Percentiles rank a stretch among this genome's conserved stretches.
These are phyloP conservation scores for Calcarius lapponicus DNA, from an alignment of 2,797 vertebrate species.

Conservation along the genomic window DNA sequence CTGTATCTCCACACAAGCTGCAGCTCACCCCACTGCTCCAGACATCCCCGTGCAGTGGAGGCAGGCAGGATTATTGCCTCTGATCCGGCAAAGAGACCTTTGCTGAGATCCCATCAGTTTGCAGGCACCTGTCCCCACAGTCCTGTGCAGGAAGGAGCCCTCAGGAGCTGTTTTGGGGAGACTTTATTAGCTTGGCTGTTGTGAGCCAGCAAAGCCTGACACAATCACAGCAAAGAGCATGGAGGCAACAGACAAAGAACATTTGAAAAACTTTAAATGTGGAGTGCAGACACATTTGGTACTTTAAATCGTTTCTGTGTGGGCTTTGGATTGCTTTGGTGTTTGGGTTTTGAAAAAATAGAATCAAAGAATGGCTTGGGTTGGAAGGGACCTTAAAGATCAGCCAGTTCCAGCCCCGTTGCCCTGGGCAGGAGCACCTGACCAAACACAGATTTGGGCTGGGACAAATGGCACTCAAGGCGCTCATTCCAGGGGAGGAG, in stretches of 20 bases:
- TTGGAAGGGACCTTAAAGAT: neutral
- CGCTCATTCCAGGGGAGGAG: neutral
- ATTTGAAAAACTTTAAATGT: neutral
- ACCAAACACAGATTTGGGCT: neutral
- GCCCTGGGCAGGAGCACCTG: neutral
- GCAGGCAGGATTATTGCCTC: neutral
- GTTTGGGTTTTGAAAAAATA: neutral
- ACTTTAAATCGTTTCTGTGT: neutral
- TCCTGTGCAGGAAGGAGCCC: slow-evolving; percentile 4
- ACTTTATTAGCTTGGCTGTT: neutral
- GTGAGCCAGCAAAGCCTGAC: neutral
- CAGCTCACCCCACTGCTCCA: neutral
- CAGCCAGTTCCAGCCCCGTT: neutral
- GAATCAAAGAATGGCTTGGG: neutral
- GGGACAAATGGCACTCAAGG: neutral
- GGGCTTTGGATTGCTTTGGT: neutral
- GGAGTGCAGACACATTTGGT: neutral
- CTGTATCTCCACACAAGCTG: neutral
- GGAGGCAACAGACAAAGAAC: neutral
- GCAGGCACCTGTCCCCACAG: neutral
- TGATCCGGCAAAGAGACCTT: neutral
- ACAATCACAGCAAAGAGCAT: neutral
- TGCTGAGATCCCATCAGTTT: neutral
- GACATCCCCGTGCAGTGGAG: neutral
- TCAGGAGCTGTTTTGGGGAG: slow-evolving; percentile 3